phyloP scores from a whole-genome alignment of 2,888 invertebrate genomes.

The Ethmia dodecea region DNA sequence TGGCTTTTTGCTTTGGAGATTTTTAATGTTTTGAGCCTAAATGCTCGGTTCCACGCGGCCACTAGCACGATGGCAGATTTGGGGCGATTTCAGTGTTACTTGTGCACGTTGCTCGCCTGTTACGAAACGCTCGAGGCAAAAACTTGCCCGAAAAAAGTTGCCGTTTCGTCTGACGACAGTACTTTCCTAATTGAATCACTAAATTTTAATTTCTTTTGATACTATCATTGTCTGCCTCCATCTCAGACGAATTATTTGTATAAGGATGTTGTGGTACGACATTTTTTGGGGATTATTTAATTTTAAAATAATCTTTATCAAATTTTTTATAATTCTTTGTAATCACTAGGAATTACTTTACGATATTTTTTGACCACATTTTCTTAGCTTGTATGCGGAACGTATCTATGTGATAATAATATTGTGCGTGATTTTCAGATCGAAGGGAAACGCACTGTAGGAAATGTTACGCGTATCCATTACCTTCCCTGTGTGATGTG shows the following conservation, averaged over 20 bases:
- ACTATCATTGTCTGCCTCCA: constrained; percentile 36
- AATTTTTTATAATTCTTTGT: no score
- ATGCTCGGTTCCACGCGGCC: constrained; percentile 37
- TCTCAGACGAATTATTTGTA: constrained; percentile 40
- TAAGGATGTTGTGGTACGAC: constrained; percentile 40
- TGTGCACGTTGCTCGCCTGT: constrained; percentile 44
- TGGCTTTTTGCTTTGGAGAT: constrained; percentile 44
- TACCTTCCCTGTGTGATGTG: constrained; percentile 67
- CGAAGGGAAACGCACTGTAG: constrained; percentile 46
- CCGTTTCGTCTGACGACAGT: constrained; percentile 48
- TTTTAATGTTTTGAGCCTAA: constrained; percentile 26
- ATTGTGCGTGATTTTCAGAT: constrained; percentile 58
- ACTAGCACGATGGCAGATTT: constrained; percentile 43
- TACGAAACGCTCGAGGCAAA: constrained; percentile 57
- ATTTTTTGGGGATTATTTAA: no score
- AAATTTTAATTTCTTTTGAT: constrained; percentile 60
- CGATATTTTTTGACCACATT: constrained; percentile 33
- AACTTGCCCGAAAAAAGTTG: constrained; percentile 51
- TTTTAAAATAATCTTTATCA: no score
- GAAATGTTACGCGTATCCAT: constrained; percentile 62
- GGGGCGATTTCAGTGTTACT: constrained; percentile 56
- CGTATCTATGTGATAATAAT: constrained; percentile 33
- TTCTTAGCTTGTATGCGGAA: constrained; percentile 20
- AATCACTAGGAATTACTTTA: constrained; percentile 29
- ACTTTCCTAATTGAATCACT: constrained; percentile 59